Evolutionary conservation across 2,888 invertebrate species (phyloP).

Genomic region (Eupeodes luniger): DNA sequence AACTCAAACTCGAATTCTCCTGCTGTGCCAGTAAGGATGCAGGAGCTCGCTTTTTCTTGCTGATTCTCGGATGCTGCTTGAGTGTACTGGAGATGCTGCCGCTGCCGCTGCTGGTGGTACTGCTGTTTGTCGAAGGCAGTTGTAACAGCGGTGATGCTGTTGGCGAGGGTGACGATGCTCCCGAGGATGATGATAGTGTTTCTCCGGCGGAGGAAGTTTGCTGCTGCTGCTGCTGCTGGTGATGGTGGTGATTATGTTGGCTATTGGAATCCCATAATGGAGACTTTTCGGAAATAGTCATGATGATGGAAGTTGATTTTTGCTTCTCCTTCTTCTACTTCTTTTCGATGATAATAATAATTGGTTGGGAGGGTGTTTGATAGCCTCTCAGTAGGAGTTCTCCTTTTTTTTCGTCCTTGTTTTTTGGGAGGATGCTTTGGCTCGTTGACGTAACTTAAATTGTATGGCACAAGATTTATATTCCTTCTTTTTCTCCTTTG

Average conservation of each 20-base stretch:
- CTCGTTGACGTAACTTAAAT: conserved; percentile 65
- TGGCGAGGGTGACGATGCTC: conserved; percentile 60
- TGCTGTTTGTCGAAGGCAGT: conserved; percentile 46
- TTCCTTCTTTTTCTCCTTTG: conserved; percentile 11
- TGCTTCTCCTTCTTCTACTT: conserved; percentile 23
- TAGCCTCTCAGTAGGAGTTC: conserved; percentile 29
- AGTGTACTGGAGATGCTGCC: conserved; percentile 10
- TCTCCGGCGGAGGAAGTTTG: conserved; percentile 70
- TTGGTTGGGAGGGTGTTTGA: not conserved
- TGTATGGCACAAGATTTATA: conserved; percentile 57
- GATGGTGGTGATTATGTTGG: conserved; percentile 68
- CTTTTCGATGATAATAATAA: not conserved
- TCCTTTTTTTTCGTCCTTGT: conserved; percentile 3
- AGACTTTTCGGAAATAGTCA: conserved; percentile 78
- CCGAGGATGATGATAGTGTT: conserved; percentile 65
- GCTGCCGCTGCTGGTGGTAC: conserved; percentile 3
- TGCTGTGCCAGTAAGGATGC: conserved; percentile 20
- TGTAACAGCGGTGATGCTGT: conserved; percentile 68
- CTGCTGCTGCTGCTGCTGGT: conserved; percentile 24
- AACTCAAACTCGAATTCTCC: not conserved
- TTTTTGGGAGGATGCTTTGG: conserved; percentile 60
- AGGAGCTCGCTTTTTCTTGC: conserved; percentile 50
- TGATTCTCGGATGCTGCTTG: conserved; percentile 21
- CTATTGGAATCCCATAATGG: conserved; percentile 77
- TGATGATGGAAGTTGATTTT: conserved; percentile 74